These are phyloP conservation scores for Poicephalus gulielmi DNA, from an alignment of 2,113 vertebrate genomes.

Conservation along the genomic window DNA sequence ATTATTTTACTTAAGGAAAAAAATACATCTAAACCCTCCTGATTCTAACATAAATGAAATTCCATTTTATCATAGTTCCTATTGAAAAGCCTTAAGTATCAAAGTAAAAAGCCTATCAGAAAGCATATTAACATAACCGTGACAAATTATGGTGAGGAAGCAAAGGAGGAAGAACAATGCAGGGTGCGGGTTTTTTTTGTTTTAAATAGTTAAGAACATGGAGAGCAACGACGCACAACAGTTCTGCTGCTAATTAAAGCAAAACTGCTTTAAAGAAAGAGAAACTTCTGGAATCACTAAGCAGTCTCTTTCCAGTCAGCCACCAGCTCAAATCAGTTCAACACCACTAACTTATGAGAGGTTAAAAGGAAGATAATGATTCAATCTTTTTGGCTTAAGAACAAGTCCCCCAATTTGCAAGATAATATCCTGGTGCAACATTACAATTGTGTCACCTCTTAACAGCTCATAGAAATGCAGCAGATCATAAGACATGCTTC, in stretches of 20 bases:
- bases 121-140: neutral
- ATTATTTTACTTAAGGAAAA: neutral
- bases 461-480: constrained; percentile 33
- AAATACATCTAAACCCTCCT: neutral
- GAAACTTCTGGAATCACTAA: neutral
- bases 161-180: neutral
- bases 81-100: neutral
- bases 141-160: neutral
- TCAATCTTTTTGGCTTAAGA: constrained; percentile 24
- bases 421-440: constrained; percentile 24
- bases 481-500: constrained; percentile 12
- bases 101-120: neutral
- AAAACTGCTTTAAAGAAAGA: neutral
- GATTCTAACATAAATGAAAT: neutral
- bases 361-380: constrained; percentile 56
- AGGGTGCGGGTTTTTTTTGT: rapidly evolving
- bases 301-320: neutral
- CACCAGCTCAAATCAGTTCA: constrained; percentile 25
- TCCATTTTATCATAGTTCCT: neutral
- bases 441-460: constrained; percentile 47
- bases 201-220: neutral
- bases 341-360: neutral
- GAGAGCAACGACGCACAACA: neutral
- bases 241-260: neutral
- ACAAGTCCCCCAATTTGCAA: neutral